These are phyloP conservation scores for Orientallactaga sibirica DNA, from an alignment of 2,797 vertebrate genomes.

Conservation along the genomic window DNA sequence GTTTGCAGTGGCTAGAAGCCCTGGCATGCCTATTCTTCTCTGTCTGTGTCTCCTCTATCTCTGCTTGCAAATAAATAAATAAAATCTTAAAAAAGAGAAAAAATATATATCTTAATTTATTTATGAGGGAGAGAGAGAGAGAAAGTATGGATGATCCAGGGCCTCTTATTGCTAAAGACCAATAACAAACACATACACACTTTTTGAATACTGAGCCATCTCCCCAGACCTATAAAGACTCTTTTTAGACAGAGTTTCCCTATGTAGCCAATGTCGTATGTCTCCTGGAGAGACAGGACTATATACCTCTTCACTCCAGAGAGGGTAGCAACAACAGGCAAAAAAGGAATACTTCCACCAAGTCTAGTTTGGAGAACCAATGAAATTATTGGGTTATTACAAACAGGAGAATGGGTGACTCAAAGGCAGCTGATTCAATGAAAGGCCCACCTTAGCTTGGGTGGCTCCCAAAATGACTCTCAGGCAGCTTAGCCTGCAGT, in stretches of 20 bases:
- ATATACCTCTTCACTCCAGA: not conserved
- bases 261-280: not conserved
- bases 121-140: no score
- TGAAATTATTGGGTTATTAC: not conserved
- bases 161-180: no score
- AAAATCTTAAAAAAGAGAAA: no score
- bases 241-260: not conserved
- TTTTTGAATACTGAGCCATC: no score
- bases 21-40: no score
- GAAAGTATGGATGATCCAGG: no score
- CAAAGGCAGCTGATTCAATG: not conserved
- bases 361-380: not conserved
- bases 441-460: not conserved
- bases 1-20: no score
- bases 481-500: not conserved
- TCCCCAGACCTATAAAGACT: no score
- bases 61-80: no score
- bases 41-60: no score
- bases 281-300: not conserved
- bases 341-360: not conserved
- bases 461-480: not conserved
- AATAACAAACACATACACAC: no score
- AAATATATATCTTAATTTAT: no score
- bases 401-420: not conserved
- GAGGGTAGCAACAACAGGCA: not conserved